Evolutionary conservation across 2,113 vertebrate genomes (phyloP).

Genomic region (Hippolais icterina): DNA sequence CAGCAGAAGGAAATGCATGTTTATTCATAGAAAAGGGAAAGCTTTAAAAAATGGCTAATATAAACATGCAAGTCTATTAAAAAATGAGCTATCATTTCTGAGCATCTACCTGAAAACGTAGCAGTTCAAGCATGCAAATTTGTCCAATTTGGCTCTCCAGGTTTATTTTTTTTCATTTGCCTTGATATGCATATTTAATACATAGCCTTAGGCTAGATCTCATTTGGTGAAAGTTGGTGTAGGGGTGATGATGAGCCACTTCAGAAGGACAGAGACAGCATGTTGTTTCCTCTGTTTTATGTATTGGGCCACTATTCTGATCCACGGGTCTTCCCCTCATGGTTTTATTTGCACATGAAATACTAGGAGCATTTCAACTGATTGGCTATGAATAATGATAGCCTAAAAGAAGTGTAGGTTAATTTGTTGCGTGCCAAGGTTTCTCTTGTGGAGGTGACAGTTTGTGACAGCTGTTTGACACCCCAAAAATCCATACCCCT

Average conservation of each 20-base stretch:
- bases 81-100: slow-evolving; percentile 34
- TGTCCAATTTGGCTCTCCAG: slow-evolving; percentile 87
- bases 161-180: slow-evolving; percentile 92
- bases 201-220: slow-evolving; percentile 89
- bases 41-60: background rate
- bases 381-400: slow-evolving; percentile 80
- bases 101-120: slow-evolving; percentile 63
- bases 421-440: slow-evolving; percentile 76
- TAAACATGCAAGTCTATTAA: background rate
- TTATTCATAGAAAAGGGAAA: background rate
- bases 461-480: slow-evolving; percentile 82
- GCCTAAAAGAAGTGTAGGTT: slow-evolving; percentile 77
- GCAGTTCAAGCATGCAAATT: slow-evolving; percentile 80
- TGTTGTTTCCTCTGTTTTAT: slow-evolving; percentile 81
- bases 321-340: slow-evolving; percentile 74
- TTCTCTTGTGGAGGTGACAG: slow-evolving; percentile 77
- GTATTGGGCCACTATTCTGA: slow-evolving; percentile 81
- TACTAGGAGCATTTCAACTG: slow-evolving; percentile 77
- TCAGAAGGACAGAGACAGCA: slow-evolving; percentile 84
- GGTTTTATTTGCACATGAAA: slow-evolving; percentile 93
- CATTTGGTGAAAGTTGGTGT: slow-evolving; percentile 90
- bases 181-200: slow-evolving; percentile 99
- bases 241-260: slow-evolving; percentile 88
- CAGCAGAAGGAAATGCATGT: background rate
- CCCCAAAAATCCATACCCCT: slow-evolving; percentile 76